Evolutionary conservation across 2,888 invertebrate genomes (phyloP).

Genomic region (Drosophila austrosaltans): DNA sequence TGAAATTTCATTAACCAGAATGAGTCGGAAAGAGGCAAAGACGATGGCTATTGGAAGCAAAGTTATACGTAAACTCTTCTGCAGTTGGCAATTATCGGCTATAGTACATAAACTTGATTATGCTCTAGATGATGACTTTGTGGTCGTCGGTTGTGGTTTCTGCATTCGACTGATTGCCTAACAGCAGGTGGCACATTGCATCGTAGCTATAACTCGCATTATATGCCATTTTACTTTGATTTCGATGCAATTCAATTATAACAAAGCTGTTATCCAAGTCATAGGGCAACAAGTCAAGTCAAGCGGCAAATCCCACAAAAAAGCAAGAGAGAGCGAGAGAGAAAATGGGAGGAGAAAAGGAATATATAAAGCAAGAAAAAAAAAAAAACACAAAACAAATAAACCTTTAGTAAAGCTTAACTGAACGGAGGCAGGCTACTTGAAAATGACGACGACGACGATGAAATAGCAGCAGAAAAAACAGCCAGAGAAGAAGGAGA

Average conservation of each 20-base stretch:
- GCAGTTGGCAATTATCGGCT: slow-evolving; percentile 4
- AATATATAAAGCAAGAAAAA: background rate
- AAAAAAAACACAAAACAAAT: slow-evolving; percentile 31
- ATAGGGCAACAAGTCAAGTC: slow-evolving; percentile 47
- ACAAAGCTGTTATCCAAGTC: slow-evolving; percentile 30
- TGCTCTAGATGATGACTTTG: slow-evolving; percentile 12
- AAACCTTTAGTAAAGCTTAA: slow-evolving; percentile 13
- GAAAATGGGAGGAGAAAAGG: background rate
- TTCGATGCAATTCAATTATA: slow-evolving; percentile 53
- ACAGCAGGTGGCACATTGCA: slow-evolving; percentile 2
- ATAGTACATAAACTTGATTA: slow-evolving; percentile 21
- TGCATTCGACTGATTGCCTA: background rate
- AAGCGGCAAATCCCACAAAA: slow-evolving; percentile 34
- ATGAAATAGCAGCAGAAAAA: background rate
- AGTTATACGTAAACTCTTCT: background rate
- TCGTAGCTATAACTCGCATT: background rate
- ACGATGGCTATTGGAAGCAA: background rate
- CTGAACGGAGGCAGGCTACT: slow-evolving; percentile 4
- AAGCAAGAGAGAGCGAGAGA: background rate
- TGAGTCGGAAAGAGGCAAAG: background rate
- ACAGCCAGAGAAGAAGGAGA: background rate
- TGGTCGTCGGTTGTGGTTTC: background rate
- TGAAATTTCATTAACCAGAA: slow-evolving; percentile 27
- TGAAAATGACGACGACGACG: slow-evolving; percentile 1
- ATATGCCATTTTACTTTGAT: background rate